phyloP scores from a whole-genome alignment of 2,797 vertebrate species.

The Acridotheres tristis region DNA sequence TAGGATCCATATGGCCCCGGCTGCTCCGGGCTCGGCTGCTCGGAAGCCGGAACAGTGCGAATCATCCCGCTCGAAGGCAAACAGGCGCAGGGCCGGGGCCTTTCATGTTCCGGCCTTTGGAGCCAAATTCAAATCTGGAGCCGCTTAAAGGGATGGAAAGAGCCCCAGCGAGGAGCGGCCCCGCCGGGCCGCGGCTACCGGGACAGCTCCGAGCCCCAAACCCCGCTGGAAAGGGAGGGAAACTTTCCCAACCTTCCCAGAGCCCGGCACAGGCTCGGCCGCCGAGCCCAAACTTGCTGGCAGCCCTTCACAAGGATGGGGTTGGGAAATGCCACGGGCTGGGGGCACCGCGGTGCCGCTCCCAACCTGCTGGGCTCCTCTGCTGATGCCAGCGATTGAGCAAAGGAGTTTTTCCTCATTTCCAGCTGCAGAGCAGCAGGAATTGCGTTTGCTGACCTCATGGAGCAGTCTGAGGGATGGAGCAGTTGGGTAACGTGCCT shows the following conservation, averaged over 20 bases:
- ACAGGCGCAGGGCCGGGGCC: not conserved
- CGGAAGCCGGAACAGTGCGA: not conserved
- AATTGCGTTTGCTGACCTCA: not conserved
- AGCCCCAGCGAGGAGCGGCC: not conserved
- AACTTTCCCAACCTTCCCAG: not conserved
- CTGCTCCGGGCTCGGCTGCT: not conserved
- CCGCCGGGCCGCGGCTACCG: not conserved
- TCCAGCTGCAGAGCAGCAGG: not conserved
- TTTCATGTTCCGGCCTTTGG: conserved; percentile 6
- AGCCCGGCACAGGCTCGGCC: not conserved
- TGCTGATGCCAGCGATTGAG: not conserved
- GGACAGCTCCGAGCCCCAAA: not conserved
- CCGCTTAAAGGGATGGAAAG: conserved; percentile 45
- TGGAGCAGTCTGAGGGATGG: not conserved
- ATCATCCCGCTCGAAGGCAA: conserved; percentile 28
- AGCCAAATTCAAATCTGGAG: conserved; percentile 60
- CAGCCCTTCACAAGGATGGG: not conserved
- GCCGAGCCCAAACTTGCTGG: not conserved
- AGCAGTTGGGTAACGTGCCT: not conserved
- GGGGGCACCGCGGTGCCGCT: not conserved
- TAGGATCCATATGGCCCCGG: conserved; percentile 4
- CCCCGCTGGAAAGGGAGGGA: not conserved
- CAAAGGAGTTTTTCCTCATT: not conserved
- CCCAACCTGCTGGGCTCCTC: not conserved
- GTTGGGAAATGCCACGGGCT: rapidly evolving